Evolutionary conservation across 2,113 vertebrate genomes (phyloP), one percentile per base, ranked within the genome.

Genomic region (Eurypyga helias): DNA sequence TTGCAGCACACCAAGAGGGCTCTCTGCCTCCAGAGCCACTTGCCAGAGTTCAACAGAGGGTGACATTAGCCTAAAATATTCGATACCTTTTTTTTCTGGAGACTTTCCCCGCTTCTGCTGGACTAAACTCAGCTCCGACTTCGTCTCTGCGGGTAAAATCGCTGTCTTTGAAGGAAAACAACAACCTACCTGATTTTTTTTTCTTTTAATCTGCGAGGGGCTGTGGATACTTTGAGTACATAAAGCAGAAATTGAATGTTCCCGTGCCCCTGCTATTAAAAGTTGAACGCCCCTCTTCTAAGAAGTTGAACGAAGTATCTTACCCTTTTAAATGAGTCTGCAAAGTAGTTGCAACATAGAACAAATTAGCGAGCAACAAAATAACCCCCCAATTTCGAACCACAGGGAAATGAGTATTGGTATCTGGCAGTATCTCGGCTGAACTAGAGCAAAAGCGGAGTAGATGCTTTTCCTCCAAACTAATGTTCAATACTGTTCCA

Each of bases 11-110:
- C 13, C 60, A 69, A 41, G 51, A 43, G 48, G n/a, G 69, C 51
- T 82, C 84, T 64, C 38, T 64, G 84, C 87, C 87, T 71, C 82
- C 83, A 62, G 69, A 93, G 64, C 23, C 87, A 67, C 78, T 94
- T 83, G 87, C 41, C 76, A 61, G 80, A 77, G 80, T 93, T 92
- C 87, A 89, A 71, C 70, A 62, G 73, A 91, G 69, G 79, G 90
- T 94, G 79, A 96, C 90, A 91, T 86, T 80, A 90, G 46, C 62
- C 75, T 91, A 83, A 94, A 95, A 89, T 85, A 91, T 90, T 84
- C 69, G 65, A 75, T 91, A 78, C 4, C 28, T 70, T 75, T 64
- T 55, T 57, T 51, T 26, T 17, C 31, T 49, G 52, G 52, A 76
- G 65, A 51, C 15, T 83, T 90, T 94, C 15, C 23, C 43, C 49